Evolutionary conservation across 2,797 vertebrate genomes (phyloP).

Genomic region (Macroramphosus scolopax): DNA sequence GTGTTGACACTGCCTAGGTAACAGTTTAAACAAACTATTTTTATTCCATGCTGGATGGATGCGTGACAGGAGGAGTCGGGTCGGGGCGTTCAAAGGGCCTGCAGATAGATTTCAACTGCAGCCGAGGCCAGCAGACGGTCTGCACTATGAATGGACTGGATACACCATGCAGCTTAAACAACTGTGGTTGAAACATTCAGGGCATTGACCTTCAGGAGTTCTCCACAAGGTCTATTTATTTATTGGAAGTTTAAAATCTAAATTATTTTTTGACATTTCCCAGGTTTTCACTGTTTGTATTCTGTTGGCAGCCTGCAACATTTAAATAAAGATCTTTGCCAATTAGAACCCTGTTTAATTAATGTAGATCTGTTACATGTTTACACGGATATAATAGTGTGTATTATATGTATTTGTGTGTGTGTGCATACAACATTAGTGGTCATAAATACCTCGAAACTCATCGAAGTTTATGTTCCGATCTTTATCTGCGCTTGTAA

Average conservation of each 20-base stretch:
- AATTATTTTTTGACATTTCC: too few species aligned
- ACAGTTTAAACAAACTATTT: constrained; percentile 75
- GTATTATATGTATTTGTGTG: constrained; percentile 6
- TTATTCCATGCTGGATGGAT: constrained; percentile 56
- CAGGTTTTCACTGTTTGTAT: too few species aligned
- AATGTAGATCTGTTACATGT: too few species aligned
- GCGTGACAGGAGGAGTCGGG: constrained; percentile 31
- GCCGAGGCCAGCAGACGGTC: constrained; percentile 41
- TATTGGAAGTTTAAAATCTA: too few species aligned
- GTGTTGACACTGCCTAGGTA: constrained; percentile 75
- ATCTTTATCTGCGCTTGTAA: constrained; percentile 16
- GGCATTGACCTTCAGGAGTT: constrained; percentile 8
- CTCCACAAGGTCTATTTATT: too few species aligned
- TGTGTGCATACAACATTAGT: neutral
- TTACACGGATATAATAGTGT: too few species aligned
- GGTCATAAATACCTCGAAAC: too few species aligned
- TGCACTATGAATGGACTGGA: constrained; percentile 44
- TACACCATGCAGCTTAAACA: constrained; percentile 48
- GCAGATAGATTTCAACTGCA: constrained; percentile 53
- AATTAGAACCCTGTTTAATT: too few species aligned
- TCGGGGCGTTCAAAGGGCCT: constrained; percentile 50
- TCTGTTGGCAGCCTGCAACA: too few species aligned
- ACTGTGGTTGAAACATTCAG: constrained; percentile 44
- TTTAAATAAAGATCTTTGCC: too few species aligned
- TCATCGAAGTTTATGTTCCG: neutral